Evolutionary conservation across 2,888 invertebrate species (phyloP).

Genomic region (Spicauda simplicius): DNA sequence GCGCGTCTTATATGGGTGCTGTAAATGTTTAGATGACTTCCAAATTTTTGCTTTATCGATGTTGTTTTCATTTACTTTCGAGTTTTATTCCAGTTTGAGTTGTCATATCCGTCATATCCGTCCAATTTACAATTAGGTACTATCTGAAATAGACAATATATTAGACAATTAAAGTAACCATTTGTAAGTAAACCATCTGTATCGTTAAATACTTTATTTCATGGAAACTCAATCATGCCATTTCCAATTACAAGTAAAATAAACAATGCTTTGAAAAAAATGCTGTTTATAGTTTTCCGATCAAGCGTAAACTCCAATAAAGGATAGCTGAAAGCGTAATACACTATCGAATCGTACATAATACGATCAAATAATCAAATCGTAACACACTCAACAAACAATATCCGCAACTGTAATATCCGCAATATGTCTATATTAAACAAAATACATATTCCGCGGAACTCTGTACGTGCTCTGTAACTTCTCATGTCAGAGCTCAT

Average conservation of each 20-base stretch:
- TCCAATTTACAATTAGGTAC: no score
- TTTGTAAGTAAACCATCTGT: no score
- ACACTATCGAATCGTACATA: neutral
- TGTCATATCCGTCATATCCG: no score
- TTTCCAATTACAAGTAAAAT: no score
- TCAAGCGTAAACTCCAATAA: neutral
- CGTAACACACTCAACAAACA: neutral
- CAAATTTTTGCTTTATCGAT: no score
- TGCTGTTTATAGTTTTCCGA: neutral
- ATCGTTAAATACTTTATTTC: no score
- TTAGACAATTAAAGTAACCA: no score
- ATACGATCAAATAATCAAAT: conserved; percentile 2
- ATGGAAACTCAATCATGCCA: no score
- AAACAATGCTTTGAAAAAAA: neutral
- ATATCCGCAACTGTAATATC: conserved; percentile 13
- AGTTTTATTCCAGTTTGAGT: no score
- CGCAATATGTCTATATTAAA: conserved; percentile 27
- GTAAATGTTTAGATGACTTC: no score
- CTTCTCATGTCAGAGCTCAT: conserved; percentile 33
- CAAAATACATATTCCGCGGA: conserved; percentile 26
- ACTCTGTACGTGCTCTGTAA: conserved; percentile 24
- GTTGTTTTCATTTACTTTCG: no score
- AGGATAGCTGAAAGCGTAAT: neutral
- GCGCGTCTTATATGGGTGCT: neutral
- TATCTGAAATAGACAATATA: no score